Base-by-base conservation (phyloP, 2,113 vertebrate species). In the Tachycineta bicolor region DNA sequence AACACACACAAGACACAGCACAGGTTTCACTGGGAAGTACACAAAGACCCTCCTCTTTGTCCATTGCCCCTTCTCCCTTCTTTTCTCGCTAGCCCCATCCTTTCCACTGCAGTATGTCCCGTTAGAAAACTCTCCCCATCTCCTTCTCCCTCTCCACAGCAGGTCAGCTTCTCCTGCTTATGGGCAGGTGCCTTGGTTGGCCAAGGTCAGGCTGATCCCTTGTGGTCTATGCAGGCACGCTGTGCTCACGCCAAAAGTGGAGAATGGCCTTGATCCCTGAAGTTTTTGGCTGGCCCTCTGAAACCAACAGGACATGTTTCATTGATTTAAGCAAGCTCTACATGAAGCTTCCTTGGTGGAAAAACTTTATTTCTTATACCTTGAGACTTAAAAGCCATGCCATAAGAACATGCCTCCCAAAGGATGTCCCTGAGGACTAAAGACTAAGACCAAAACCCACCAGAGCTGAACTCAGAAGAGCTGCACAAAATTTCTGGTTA, bases 171-270 rank as follows among this genome's bases (percentile, higher is more conserved):
- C 14, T 59, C 14, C 39, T 1, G 0, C 20, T 26, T 26, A 43
- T 16, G 37, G 46, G 33, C 37, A 58, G 58, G 31, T 37, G 31
- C 2, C 0, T n/a, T 62, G 67, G 9, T 0, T 62, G 37, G 11
- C n/a, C 29, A 29, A 63, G 65, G 14, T 55, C 64, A 63, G 56
- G 41, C 34, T 71, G 29, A 75, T 82, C 31, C 17, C 22, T 6
- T 17, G 24, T 19, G 26, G 12, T 70, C 33, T 19, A 20, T 18
- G 55, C 23, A 46, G 41, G 28, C 2, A 2, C 12, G 1, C 41
- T 83, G 18, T 33, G 43, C 41, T 81, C 14, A 39, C 18, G 28
- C 3, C 0, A 0, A 34, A 59, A 67, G 22, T 3, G 2, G 14
- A 59, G 14, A 10, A 20, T 60, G 31, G 34, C 22, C 22, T 89